phyloP scores from a whole-genome alignment of 1,140 invertebrate genomes.

The Drosophila pseudoananassae region DNA sequence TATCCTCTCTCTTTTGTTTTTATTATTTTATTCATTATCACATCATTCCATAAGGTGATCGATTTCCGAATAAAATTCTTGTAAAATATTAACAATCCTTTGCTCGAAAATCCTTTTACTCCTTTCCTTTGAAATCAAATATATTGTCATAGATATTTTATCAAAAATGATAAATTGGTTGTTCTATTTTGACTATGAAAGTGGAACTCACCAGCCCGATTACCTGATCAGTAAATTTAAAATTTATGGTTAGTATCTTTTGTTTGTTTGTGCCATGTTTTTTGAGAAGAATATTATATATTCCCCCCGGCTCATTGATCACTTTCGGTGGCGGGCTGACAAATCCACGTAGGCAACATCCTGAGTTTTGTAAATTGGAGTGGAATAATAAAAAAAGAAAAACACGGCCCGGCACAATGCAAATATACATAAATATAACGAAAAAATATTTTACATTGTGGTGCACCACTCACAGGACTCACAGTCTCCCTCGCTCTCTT shows the following conservation, averaged over 20 bases:
- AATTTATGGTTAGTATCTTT: slow-evolving; percentile 35
- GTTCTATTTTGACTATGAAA: slow-evolving; percentile 7
- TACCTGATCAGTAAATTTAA: slow-evolving; percentile 25
- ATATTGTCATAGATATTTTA: slow-evolving; percentile 15
- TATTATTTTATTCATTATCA: too few relatives aligned
- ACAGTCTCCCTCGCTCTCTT: not conserved
- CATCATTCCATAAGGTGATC: too few relatives aligned
- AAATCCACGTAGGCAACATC: slow-evolving; percentile 39
- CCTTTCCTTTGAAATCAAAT: too few relatives aligned
- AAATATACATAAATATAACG: slow-evolving; percentile 73
- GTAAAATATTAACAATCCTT: too few relatives aligned
- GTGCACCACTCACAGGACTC: slow-evolving; percentile 36
- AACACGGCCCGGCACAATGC: slow-evolving; percentile 34
- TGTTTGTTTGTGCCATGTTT: slow-evolving; percentile 2
- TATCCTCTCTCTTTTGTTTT: too few relatives aligned
- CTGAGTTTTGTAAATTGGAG: slow-evolving; percentile 50
- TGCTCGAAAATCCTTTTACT: not conserved
- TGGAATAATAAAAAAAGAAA: slow-evolving; percentile 36
- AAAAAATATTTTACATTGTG: slow-evolving; percentile 76
- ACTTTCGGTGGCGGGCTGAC: slow-evolving; percentile 28
- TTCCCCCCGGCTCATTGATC: slow-evolving; percentile 34
- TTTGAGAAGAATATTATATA: not conserved
- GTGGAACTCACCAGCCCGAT: slow-evolving; percentile 1
- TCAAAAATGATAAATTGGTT: slow-evolving; percentile 7
- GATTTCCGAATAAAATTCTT: too few relatives aligned